Conservation (phyloP, 1,140 invertebrate genomes). For the Scaptodrosophila lebanonensis region DNA sequence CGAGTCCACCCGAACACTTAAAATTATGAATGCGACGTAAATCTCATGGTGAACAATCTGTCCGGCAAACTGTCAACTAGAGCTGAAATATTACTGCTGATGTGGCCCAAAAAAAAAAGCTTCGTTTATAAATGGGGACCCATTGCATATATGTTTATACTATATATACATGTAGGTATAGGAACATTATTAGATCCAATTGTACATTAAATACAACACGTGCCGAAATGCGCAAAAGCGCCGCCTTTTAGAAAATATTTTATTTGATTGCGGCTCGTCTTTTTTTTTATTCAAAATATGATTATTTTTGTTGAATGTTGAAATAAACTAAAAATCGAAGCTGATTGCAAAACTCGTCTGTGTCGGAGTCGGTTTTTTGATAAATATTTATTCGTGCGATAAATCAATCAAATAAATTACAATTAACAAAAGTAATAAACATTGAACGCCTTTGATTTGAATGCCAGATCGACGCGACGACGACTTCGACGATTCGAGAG, state of each 20-base stretch:
- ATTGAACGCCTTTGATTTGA: slow-evolving; percentile 26
- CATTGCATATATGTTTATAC: no score
- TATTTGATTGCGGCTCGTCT: neutral
- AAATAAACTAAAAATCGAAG: slow-evolving; percentile 33
- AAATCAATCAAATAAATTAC: slow-evolving; percentile 75
- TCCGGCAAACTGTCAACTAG: slow-evolving; percentile 32
- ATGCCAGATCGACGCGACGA: slow-evolving; percentile 30
- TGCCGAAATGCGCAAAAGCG: neutral
- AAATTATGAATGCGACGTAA: slow-evolving; percentile 49
- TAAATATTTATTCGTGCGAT: slow-evolving; percentile 63
- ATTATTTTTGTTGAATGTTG: slow-evolving; percentile 20
- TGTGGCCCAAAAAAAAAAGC: slow-evolving; percentile 13
- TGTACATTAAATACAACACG: no score
- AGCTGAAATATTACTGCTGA: slow-evolving; percentile 55
- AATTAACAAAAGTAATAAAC: slow-evolving; percentile 69
- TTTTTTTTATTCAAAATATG: slow-evolving; percentile 8
- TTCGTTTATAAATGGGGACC: no score
- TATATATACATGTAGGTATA: slow-evolving; percentile 9
- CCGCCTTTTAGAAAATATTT: neutral
- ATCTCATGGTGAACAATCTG: slow-evolving; percentile 23
- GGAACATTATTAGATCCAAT: neutral
- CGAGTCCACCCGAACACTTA: slow-evolving; percentile 42
- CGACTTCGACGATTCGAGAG: slow-evolving; percentile 23
- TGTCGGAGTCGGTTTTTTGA: slow-evolving; percentile 8
- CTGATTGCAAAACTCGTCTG: slow-evolving; percentile 61